A percentile compares a stretch with the other conserved stretches of the same genome.
These are phyloP conservation scores for Mesocentrotus franciscanus DNA, from an alignment of 53 echinoderm and acorn worm genomes.

Conservation along the genomic window DNA sequence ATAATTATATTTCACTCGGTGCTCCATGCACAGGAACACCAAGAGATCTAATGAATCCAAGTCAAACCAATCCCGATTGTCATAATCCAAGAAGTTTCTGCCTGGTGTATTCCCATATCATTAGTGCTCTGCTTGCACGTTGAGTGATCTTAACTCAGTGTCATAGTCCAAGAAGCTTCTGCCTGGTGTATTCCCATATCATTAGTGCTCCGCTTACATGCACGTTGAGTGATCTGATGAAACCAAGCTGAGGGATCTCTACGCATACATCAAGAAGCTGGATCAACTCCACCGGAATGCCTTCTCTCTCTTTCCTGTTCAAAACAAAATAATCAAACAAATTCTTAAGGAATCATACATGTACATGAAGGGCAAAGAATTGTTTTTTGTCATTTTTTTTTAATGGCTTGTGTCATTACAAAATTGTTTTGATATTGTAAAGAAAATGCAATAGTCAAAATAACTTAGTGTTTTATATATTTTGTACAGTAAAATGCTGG, in stretches of 20 bases:
- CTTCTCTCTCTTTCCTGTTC: slow-evolving; percentile 88
- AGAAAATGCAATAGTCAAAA: not conserved
- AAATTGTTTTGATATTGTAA: not conserved
- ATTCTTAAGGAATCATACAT: not conserved
- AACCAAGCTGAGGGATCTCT: slow-evolving; percentile 94
- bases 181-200: slow-evolving; percentile 91
- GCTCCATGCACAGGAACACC: not conserved
- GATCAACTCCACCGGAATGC: slow-evolving; percentile 92
- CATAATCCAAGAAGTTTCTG: slow-evolving; percentile 68
- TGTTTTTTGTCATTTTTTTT: not conserved
- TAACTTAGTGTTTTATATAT: no score
- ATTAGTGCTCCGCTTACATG: slow-evolving; percentile 86
- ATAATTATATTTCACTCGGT: not conserved
- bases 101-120: slow-evolving; percentile 88
- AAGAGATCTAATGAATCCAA: not conserved
- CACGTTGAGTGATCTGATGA: slow-evolving; percentile 93
- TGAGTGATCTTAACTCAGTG: no score
- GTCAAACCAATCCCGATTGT: no score
- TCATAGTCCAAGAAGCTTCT: slow-evolving; percentile 72
- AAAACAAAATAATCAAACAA: not conserved
- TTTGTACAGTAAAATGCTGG: no score
- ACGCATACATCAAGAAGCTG: slow-evolving; percentile 92
- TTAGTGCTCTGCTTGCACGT: slow-evolving; percentile 77
- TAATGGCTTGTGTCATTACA: not conserved
- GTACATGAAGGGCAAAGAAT: not conserved